Evolutionary conservation across 2,797 vertebrate species (phyloP), one percentile per base, ranked within the genome.

Genomic region (Paratrypauchen microcephalus): DNA sequence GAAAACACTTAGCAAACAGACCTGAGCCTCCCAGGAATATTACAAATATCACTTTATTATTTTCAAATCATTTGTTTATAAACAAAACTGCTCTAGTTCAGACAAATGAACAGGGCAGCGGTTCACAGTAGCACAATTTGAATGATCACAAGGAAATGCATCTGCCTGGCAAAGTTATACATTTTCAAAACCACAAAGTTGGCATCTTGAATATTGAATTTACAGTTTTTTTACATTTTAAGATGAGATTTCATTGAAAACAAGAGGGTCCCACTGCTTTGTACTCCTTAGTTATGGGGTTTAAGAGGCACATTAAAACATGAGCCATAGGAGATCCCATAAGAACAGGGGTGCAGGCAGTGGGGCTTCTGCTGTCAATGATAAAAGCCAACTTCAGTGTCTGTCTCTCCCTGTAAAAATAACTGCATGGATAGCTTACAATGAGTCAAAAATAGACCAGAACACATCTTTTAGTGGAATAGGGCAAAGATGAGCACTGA

Each of bases 271-370:
- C 65, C 0, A 61, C 63, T 3, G 64, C 0, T 54, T 23, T 12
- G 1, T 5, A 30, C 28, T 77, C 77, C 70, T 0, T 61, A 3
- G 79, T 71, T 68, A 60, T 45, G 69, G 81, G 82, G 81, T 30
- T 87, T 87, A 86, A 76, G 90, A 90, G 87, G 86, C 83, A 13
- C 87, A 78, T 82, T 90, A 90, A 77, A 90, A 91, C 76, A 86
- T 69, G 80, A 39, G 76, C 87, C 87, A 85, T 80, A 74, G 76
- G 75, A 57, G 6, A 72, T 69, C 82, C 87, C 76, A 39, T 26
- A 71, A 69, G 63, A 0, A 30, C 73, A 1, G 68, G 81, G 82
- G 78, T 23, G 4, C 3, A 50, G 2, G 61, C 74, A 24, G 67
- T 68, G 56, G 55, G 28, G 12, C 13, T 36, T 36, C 57, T 70